Conservation (phyloP, 2,797 vertebrate species). For the Acanthopagrus latus region DNA sequence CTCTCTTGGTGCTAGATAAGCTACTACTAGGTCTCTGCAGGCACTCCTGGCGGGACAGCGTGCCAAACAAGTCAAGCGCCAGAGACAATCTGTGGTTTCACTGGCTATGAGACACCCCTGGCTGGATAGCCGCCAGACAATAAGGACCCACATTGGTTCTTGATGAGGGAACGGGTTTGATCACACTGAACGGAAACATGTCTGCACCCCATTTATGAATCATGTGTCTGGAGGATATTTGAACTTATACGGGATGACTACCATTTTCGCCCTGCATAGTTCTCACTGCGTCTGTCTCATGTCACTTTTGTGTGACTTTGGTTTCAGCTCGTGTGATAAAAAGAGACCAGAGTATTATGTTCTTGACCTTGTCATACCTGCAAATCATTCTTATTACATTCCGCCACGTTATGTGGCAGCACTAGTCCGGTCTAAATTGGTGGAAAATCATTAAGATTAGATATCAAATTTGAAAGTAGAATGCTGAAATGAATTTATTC, state of each 20-base stretch:
- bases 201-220: constrained; percentile 72
- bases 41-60: constrained; percentile 32
- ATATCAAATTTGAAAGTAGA: not conserved
- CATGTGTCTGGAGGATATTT: constrained; percentile 55
- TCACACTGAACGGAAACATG: constrained; percentile 76
- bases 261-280: not conserved
- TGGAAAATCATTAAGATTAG: not conserved
- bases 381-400: constrained; percentile 12
- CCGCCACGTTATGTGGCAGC: not conserved
- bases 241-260: constrained; percentile 5
- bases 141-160: constrained; percentile 62
- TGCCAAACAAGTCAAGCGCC: constrained; percentile 56
- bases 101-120: constrained; percentile 49
- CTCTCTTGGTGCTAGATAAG: constrained; percentile 67
- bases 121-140: constrained; percentile 62
- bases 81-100: constrained; percentile 67
- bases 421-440: not conserved
- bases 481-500: not conserved
- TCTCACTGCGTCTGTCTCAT: constrained; percentile 33
- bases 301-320: constrained; percentile 37
- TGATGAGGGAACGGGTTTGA: constrained; percentile 59
- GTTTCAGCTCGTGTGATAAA: constrained; percentile 26
- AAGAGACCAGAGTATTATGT: not conserved
- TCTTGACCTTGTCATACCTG: not conserved
- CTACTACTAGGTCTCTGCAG: constrained; percentile 56